Evolutionary conservation across 2,113 vertebrate species (phyloP).

Genomic region (Naja naja): DNA sequence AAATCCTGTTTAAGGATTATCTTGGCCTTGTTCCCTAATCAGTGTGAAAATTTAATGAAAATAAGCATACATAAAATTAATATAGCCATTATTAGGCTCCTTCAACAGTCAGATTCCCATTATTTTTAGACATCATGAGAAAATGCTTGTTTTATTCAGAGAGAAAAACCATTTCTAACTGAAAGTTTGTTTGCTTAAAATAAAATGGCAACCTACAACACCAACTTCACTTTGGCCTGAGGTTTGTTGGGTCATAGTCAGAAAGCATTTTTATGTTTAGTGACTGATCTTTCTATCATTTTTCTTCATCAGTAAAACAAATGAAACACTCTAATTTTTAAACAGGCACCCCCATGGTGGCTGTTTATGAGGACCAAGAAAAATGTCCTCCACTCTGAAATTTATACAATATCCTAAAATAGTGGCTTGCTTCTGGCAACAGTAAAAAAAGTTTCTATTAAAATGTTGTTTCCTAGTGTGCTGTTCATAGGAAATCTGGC

Average conservation of each 20-base stretch:
- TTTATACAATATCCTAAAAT: neutral
- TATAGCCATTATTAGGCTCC: neutral
- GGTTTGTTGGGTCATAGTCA: neutral
- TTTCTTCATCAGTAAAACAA: neutral
- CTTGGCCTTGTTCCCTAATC: neutral
- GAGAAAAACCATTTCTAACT: neutral
- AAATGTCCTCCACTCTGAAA: neutral
- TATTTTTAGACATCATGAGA: neutral
- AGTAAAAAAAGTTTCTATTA: neutral
- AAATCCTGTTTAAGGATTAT: neutral
- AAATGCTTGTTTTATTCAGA: neutral
- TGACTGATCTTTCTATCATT: neutral
- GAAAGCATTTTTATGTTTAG: neutral
- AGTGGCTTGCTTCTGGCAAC: neutral
- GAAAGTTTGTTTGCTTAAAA: neutral
- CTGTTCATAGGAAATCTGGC: neutral
- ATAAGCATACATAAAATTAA: neutral
- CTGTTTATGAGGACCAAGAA: neutral
- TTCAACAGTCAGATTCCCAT: neutral
- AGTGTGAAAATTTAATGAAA: neutral
- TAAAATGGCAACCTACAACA: neutral
- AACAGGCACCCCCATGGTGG: neutral
- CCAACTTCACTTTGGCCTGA: neutral
- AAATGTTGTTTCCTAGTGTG: neutral
- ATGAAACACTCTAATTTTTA: neutral